Evolutionary conservation across 2,888 invertebrate genomes (phyloP), one percentile per base, ranked within the genome.

Genomic region (Ophraella communa): DNA sequence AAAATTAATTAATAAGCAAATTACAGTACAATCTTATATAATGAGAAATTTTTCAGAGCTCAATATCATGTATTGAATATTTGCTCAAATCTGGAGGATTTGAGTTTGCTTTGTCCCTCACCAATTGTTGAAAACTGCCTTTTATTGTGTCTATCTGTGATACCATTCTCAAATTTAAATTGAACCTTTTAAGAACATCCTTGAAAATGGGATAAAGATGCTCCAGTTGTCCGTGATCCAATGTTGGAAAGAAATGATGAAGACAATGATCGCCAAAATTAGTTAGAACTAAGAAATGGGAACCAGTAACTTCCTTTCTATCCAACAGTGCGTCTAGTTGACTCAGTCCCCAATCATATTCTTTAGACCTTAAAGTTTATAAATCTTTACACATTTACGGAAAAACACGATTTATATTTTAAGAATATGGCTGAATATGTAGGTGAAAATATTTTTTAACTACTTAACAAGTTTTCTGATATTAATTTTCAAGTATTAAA

Each of bases 191-290:
- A 72, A 89, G 87, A 5, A 73, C 89, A 67, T 89, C 83, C 3
- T 87, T 73, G 4, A 90, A 84, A 2, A 85, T 84, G 0, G 90
- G 88, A 76, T 89, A 87, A 3, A 94, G 83, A 52, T 88, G 85
- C 5, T 87, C 86, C 14, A 94, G 80, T 58, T 89, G 86, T 0
- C 88, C 89, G 75, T 94, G 94, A 78, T 94, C 94, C 42, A 94
- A 75, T 0, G 92, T 91, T 0, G 94, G 94, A 73, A 94, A 90
- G 23, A 94, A 82, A 80, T 95, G 94, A 79, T 95, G 94, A 1
- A 94, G 83, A 0, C 86, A 85, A 77, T 95, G 94, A 66, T 91
- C 89, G 0, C 94, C 94, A 73, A 92, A 94, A 66, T 89, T 86
- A 0, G 91, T 90, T 53, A 93, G 78, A 0, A 88, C 87, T 69